Conservation (phyloP, 2,113 vertebrate genomes). For the Seriola aureovittata region DNA sequence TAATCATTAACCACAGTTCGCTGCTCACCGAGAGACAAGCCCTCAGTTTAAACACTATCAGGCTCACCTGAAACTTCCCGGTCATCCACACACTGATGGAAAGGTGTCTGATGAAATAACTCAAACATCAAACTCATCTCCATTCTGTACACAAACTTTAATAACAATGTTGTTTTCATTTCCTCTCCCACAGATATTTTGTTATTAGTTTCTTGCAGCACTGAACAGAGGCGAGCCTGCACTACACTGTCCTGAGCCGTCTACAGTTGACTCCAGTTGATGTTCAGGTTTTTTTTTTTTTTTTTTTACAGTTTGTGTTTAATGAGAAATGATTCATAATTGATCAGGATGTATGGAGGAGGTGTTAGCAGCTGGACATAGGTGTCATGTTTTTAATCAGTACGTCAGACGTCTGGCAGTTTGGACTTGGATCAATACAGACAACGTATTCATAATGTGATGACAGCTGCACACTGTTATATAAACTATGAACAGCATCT, state of each 20-base stretch:
- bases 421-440: neutral
- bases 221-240: neutral
- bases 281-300: neutral
- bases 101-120: neutral
- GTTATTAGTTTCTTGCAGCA: neutral
- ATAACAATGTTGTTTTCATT: neutral
- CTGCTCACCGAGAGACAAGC: conserved; percentile 10
- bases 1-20: conserved; percentile 62
- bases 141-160: neutral
- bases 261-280: neutral
- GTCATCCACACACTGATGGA: neutral
- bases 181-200: conserved; percentile 14
- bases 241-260: neutral
- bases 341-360: neutral
- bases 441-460: neutral
- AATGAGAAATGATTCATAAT: neutral
- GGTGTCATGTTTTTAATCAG: neutral
- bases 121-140: neutral
- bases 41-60: conserved; percentile 46
- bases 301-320: conserved; percentile 4
- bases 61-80: neutral
- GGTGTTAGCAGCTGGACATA: neutral
- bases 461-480: neutral
- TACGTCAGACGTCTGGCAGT: neutral
- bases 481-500: neutral